Evolutionary conservation across 1,140 invertebrate genomes (phyloP).

Genomic region (Zaprionus lachaisei): DNA sequence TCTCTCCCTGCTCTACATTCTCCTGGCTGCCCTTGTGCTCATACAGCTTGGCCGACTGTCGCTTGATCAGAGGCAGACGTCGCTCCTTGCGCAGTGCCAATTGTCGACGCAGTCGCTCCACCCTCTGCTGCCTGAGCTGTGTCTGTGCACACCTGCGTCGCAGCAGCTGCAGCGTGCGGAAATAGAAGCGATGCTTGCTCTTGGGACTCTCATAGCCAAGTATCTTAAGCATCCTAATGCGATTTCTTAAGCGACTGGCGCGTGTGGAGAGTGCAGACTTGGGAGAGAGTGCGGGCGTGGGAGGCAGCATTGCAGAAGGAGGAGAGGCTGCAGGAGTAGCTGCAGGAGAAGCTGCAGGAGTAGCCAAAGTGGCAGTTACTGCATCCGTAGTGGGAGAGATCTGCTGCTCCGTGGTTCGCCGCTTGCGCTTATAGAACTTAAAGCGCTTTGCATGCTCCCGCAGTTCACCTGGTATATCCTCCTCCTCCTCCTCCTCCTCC

Average conservation of each 20-base stretch:
- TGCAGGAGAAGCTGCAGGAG: background rate
- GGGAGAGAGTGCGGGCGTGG: background rate
- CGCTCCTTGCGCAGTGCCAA: slow-evolving; percentile 51
- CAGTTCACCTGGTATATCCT: background rate
- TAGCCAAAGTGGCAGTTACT: background rate
- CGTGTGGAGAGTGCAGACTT: slow-evolving; percentile 18
- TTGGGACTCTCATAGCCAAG: slow-evolving; percentile 71
- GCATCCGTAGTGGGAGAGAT: background rate
- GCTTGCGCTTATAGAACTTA: slow-evolving; percentile 78
- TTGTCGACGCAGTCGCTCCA: slow-evolving; percentile 39
- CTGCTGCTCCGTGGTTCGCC: slow-evolving; percentile 31
- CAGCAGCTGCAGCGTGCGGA: slow-evolving; percentile 53
- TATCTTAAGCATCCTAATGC: slow-evolving; percentile 69
- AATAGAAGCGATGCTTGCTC: slow-evolving; percentile 67
- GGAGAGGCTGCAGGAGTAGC: background rate
- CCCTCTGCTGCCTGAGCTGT: slow-evolving; percentile 31
- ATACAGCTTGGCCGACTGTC: slow-evolving; percentile 56
- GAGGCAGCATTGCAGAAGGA: background rate
- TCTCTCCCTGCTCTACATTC: background rate
- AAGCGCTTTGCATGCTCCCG: slow-evolving; percentile 57
- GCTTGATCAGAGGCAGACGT: slow-evolving; percentile 65
- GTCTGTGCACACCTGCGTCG: slow-evolving; percentile 33
- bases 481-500: slow-evolving; percentile 25
- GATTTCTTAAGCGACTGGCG: slow-evolving; percentile 60
- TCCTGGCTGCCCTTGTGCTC: background rate